Conservation (phyloP, 1,140 invertebrate species). For the Drosophila carrolli region DNA sequence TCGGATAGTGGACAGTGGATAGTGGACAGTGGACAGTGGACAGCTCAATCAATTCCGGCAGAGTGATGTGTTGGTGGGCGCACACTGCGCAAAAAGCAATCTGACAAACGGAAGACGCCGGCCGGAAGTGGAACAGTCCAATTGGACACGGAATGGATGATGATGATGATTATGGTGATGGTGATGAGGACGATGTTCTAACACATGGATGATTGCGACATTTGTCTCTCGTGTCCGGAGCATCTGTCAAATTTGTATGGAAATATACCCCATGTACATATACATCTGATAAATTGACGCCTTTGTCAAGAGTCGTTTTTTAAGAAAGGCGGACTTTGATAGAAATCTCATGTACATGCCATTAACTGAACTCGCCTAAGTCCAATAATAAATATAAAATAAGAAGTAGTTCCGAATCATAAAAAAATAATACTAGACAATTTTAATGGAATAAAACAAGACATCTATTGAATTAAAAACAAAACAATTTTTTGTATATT, state of each 20-base stretch:
- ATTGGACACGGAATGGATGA: constrained; percentile 32
- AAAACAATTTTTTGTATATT: no score
- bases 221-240: constrained; percentile 13
- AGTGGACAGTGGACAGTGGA: constrained; percentile 11
- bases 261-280: constrained; percentile 26
- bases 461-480: no score
- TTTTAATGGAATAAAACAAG: no score
- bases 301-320: background rate
- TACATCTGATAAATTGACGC: constrained; percentile 42
- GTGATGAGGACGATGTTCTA: background rate
- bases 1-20: background rate
- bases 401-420: no score
- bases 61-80: no score
- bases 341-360: background rate
- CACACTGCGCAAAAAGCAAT: constrained; percentile 40
- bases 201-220: constrained; percentile 19
- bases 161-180: constrained; percentile 1
- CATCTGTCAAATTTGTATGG: constrained; percentile 67
- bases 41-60: constrained; percentile 68
- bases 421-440: no score
- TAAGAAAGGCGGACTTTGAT: background rate
- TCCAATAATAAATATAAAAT: no score
- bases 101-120: constrained; percentile 34
- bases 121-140: constrained; percentile 51
- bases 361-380: background rate